Evolutionary conservation across 2,113 vertebrate species (phyloP).

Genomic region (Excalfactoria chinensis): DNA sequence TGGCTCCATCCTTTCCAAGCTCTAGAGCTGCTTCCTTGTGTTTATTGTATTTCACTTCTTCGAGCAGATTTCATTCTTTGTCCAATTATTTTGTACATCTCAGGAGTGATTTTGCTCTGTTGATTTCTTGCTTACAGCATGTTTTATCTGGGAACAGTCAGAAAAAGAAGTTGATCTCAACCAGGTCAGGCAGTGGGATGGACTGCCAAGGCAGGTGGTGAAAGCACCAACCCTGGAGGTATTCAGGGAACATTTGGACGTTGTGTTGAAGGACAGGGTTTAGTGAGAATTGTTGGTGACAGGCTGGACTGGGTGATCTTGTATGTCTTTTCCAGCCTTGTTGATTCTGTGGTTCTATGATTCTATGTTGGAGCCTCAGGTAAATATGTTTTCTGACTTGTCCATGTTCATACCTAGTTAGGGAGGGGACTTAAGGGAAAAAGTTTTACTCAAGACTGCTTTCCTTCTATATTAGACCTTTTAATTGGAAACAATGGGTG

Average conservation of each 20-base stretch:
- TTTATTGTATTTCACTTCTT: slow-evolving; percentile 12
- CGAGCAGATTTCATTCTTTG: background rate
- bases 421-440: background rate
- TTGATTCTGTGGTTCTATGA: no score
- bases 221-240: no score
- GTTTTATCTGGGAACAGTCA: slow-evolving; percentile 39
- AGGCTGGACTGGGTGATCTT: no score
- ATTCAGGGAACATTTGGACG: no score
- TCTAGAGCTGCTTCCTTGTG: slow-evolving; percentile 19
- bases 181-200: background rate
- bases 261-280: no score
- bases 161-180: background rate
- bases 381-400: no score
- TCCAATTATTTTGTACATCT: slow-evolving; percentile 15
- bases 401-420: no score
- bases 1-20: background rate
- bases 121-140: slow-evolving; percentile 10
- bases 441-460: background rate
- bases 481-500: background rate
- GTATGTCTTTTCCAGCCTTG: no score
- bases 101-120: background rate
- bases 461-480: background rate
- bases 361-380: background rate
- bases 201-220: no score
- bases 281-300: no score